Evolutionary conservation across 2,797 vertebrate species (phyloP).

Genomic region (Pseudomugil gertrudae): DNA sequence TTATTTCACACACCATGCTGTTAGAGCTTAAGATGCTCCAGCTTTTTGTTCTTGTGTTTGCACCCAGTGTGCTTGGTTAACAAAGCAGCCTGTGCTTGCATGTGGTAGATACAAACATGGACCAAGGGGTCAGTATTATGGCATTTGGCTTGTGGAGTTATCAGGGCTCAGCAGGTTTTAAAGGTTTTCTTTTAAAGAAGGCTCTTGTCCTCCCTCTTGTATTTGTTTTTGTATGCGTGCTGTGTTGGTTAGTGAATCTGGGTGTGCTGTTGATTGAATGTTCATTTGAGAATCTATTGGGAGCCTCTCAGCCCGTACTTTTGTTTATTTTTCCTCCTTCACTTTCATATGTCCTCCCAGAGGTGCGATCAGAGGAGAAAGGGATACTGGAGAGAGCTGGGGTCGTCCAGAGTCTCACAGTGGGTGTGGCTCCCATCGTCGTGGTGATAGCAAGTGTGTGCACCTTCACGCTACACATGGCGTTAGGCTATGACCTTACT

Average conservation of each 20-base stretch:
- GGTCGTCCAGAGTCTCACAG: conserved; percentile 84
- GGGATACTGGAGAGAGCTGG: conserved; percentile 81
- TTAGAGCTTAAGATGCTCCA: conserved; percentile 37
- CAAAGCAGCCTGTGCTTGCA: conserved; percentile 49
- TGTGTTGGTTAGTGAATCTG: conserved; percentile 35
- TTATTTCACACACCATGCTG: conserved; percentile 36
- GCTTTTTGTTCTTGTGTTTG: conserved; percentile 46
- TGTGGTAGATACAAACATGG: conserved; percentile 55
- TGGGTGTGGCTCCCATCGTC: conserved; percentile 83
- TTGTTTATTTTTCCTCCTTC: conserved; percentile 16
- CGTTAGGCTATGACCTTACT: conserved; percentile 84
- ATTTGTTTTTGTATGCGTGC: conserved; percentile 52
- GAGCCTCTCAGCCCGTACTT: conserved; percentile 22
- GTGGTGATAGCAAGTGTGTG: conserved; percentile 87
- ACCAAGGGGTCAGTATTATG: conserved; percentile 35
- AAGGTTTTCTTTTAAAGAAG: conserved; percentile 48
- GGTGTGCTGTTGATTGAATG: conserved; percentile 39
- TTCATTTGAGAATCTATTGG: conserved; percentile 21
- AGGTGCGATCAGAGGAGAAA: conserved; percentile 82
- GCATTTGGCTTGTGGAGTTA: conserved; percentile 53
- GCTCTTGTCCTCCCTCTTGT: conserved; percentile 36
- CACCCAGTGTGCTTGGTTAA: conserved; percentile 41
- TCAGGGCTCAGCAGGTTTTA: conserved; percentile 60
- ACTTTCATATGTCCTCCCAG: conserved; percentile 62
- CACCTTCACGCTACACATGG: conserved; percentile 88